Evolutionary conservation across 2,888 invertebrate species (phyloP), one percentile per base, ranked within the genome.

Genomic region (Plusia festucae): DNA sequence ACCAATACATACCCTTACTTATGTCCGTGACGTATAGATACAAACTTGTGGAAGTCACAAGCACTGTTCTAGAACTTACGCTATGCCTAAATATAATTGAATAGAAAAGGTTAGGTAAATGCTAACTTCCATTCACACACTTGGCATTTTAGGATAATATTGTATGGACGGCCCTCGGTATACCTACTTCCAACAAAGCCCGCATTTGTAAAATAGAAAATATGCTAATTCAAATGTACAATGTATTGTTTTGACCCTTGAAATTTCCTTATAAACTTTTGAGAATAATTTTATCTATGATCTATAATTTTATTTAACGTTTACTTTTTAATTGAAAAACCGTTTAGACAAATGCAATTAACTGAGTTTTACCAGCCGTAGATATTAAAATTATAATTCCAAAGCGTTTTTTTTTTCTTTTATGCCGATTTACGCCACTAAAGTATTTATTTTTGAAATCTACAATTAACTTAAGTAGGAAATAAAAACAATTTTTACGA

Each of bases 81-180:
- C 40, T n/a, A 15, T n/a, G n/a, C n/a, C 40, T 22, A 40, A 40
- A 24, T 62, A 65, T 65, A 75, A 69, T 46, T 69, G 44, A 59
- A 59, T 51, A 40, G 58, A 58, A 81, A 84, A 86, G 83, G 84
- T 85, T 76, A 81, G 61, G n/a, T 57, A 76, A 76, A 76, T 76
- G 78, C 65, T 71, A 71, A 68, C 68, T 66, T 70, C 72, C 75
- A 66, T 70, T 67, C 65, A 78, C 83, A 78, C 75, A 88, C 85
- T 87, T 89, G 90, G 84, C 88, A 90, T 90, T 90, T 86, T 62
- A 62, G 69, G 68, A 70, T 79, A 81, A 74, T 75, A 80, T 82
- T 82, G 79, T 44, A 18, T 22, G 52, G 55, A 65, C 18, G 52
- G 53, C 68, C 79, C 73, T 70, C 76, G 60, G 13, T 18, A 34